Percentiles rank a stretch among this genome's conserved stretches.
phyloP scores from a whole-genome alignment of 2,888 invertebrate species.

The Apodemia mormo region DNA sequence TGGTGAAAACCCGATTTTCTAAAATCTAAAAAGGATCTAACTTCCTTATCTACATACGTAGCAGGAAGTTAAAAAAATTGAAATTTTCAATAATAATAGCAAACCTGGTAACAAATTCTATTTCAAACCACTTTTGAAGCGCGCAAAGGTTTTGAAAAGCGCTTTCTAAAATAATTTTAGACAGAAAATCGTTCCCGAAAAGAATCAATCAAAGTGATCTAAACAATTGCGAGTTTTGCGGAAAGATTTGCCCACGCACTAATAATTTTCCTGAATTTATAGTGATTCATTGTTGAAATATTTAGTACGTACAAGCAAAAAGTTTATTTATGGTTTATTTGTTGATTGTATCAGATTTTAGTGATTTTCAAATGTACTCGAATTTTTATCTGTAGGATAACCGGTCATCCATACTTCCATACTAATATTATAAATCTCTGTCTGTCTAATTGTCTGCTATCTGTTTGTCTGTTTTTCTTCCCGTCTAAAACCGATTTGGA shows the following conservation, averaged over 20 bases:
- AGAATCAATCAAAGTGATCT: conserved; percentile 9
- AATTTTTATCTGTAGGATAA: background rate
- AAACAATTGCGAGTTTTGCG: conserved; percentile 14
- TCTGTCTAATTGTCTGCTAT: too few relatives aligned
- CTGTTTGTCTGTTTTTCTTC: too few relatives aligned
- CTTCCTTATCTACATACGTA: too few relatives aligned
- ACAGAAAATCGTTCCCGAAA: background rate
- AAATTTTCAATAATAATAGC: too few relatives aligned
- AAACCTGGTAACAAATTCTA: too few relatives aligned
- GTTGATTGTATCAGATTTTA: background rate
- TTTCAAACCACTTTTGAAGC: conserved; percentile 4
- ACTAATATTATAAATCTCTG: too few relatives aligned
- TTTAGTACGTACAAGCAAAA: background rate
- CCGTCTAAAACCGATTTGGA: too few relatives aligned
- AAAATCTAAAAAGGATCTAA: too few relatives aligned
- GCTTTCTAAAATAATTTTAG: background rate
- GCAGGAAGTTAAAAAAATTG: too few relatives aligned
- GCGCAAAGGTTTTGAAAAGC: background rate
- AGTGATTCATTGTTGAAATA: conserved; percentile 9
- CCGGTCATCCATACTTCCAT: too few relatives aligned
- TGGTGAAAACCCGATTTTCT: too few relatives aligned
- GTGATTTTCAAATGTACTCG: background rate
- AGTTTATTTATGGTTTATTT: background rate
- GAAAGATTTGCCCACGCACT: conserved; percentile 14
- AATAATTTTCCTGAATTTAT: background rate